A percentile compares a stretch with the other conserved stretches of the same genome.
phyloP scores from a whole-genome alignment of 1,140 invertebrate species.

The Octopus bimaculoides region DNA sequence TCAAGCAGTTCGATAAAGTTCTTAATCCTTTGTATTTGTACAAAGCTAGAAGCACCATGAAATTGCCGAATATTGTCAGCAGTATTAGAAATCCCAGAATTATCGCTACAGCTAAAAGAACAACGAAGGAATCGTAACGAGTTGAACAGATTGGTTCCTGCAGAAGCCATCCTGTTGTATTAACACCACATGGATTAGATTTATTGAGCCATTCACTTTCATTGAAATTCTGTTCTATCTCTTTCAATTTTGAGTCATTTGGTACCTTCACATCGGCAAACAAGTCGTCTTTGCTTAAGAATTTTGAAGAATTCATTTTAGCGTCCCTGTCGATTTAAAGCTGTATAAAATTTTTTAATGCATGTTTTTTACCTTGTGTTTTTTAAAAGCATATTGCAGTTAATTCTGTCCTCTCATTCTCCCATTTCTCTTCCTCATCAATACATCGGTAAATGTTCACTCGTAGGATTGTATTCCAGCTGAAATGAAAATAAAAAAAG shows the following conservation, averaged over 20 bases:
- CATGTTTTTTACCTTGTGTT: too few species aligned
- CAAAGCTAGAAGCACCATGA: constrained; percentile 51
- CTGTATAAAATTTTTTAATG: too few species aligned
- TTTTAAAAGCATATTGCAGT: too few species aligned
- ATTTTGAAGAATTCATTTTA: constrained; percentile 4
- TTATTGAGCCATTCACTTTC: neutral
- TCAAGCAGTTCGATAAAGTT: constrained; percentile 57
- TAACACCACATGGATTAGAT: constrained; percentile 30
- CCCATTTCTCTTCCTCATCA: too few species aligned
- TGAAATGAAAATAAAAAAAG: too few species aligned
- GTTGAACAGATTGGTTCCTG: constrained; percentile 39
- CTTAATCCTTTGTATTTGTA: constrained; percentile 49
- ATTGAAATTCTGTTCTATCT: too few species aligned
- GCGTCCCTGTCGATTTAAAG: too few species aligned
- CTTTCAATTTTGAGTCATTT: too few species aligned
- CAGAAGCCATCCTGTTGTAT: constrained; percentile 37
- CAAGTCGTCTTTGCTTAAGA: neutral
- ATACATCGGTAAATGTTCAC: too few species aligned
- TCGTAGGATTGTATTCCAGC: too few species aligned
- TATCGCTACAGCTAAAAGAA: constrained; percentile 41
- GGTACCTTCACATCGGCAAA: too few species aligned
- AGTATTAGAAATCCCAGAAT: constrained; percentile 47
- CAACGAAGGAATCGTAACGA: constrained; percentile 36
- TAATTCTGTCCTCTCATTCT: too few species aligned
- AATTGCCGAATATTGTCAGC: constrained; percentile 57